A percentile compares a stretch with the other conserved stretches of the same genome.
Conservation (phyloP, 2,888 invertebrate genomes). For the Rhamnusium bicolor region DNA sequence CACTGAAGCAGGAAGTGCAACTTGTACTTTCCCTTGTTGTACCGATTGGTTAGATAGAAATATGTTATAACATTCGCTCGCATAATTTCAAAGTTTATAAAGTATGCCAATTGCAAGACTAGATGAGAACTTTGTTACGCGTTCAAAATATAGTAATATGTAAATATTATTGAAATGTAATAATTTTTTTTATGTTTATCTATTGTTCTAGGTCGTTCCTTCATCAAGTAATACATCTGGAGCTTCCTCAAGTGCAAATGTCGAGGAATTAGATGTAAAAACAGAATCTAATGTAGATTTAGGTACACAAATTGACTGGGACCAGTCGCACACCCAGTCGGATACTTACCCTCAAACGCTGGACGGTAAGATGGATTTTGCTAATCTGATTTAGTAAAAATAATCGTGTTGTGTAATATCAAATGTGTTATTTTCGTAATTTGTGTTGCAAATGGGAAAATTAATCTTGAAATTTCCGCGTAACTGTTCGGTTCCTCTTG, state of each 20-base stretch:
- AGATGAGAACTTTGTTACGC: constrained; percentile 36
- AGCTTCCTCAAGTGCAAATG: constrained; percentile 65
- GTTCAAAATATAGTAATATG: constrained; percentile 6
- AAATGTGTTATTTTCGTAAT: neutral
- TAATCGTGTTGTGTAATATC: neutral
- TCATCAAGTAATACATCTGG: constrained; percentile 60
- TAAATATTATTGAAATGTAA: constrained; percentile 19
- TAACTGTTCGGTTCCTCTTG: constrained; percentile 13
- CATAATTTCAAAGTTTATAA: constrained; percentile 51
- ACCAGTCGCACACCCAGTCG: constrained; percentile 49
- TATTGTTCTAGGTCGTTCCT: constrained; percentile 37
- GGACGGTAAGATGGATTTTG: constrained; percentile 59
- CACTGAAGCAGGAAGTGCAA: constrained; percentile 61
- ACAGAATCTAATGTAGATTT: constrained; percentile 62
- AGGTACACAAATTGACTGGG: constrained; percentile 57
- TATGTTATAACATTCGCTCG: constrained; percentile 50
- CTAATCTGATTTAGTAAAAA: constrained; percentile 22
- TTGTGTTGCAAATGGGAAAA: constrained; percentile 16
- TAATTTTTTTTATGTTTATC: constrained; percentile 3
- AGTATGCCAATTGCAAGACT: constrained; percentile 45
- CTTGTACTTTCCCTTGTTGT: constrained; percentile 61
- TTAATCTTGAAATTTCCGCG: constrained; percentile 44
- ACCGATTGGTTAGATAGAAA: constrained; percentile 57
- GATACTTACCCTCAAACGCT: constrained; percentile 55
- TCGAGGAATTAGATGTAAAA: constrained; percentile 63